Percentiles rank a stretch among this genome's conserved stretches.
phyloP scores from a whole-genome alignment of 2,888 invertebrate species.

The Mongoloraphidia duomilia region DNA sequence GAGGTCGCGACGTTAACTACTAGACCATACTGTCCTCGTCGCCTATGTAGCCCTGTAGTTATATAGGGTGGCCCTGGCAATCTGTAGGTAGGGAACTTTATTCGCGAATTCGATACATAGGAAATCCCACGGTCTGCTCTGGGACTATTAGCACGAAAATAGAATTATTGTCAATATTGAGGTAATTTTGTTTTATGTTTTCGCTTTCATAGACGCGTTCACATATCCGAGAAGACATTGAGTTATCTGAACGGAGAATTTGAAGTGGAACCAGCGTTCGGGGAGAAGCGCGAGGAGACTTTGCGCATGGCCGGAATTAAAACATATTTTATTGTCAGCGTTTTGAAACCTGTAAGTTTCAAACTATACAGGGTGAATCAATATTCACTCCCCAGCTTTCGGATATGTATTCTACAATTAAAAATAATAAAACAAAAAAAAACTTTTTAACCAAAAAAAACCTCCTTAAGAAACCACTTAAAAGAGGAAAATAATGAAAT shows the following conservation, averaged over 20 bases:
- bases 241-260: conserved; percentile 79
- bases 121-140: background rate
- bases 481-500: too few relatives aligned
- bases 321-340: conserved; percentile 81
- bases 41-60: too few relatives aligned
- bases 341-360: conserved; percentile 61
- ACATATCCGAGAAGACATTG: conserved; percentile 83
- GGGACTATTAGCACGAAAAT: background rate
- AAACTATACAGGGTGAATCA: too few relatives aligned
- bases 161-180: background rate
- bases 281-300: conserved; percentile 84
- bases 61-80: too few relatives aligned
- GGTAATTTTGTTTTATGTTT: background rate
- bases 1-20: too few relatives aligned
- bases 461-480: too few relatives aligned
- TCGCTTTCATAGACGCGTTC: conserved; percentile 55
- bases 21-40: too few relatives aligned
- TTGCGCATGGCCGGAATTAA: conserved; percentile 75
- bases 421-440: too few relatives aligned
- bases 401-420: too few relatives aligned
- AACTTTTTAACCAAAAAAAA: too few relatives aligned
- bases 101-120: background rate
- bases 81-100: too few relatives aligned
- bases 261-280: conserved; percentile 81
- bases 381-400: too few relatives aligned